Evolutionary conservation across 1,140 invertebrate genomes (phyloP), one percentile per base, ranked within the genome.

Genomic region (Pomacea maculata): DNA sequence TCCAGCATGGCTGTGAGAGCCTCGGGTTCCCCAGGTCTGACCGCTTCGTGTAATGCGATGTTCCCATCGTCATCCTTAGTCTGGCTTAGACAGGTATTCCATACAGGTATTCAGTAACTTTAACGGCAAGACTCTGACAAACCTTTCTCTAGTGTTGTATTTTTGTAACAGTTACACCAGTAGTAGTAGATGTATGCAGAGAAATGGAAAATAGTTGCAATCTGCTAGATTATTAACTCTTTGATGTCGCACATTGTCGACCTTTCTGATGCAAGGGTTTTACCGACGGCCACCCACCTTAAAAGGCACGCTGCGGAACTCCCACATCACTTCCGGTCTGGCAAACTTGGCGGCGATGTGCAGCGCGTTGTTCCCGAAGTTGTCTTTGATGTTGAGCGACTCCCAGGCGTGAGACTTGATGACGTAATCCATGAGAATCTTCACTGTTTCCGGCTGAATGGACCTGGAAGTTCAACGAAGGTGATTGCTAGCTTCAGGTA

Each of bases 281-380:
- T 6, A 45, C 34, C 34, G 8, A 61, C 57, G 57, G 1, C 9
- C 64, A 55, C 70, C 68, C 29, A 87, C 85, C 77, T 88, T 88
- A 73, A 89, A 85, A 54, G 83, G 79, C 3, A 90, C 84, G 76
- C 81, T 83, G 15, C 87, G 82, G 70, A 89, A 88, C 45, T 88
- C 85, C 86, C 86, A 87, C 34, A 90, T 79, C 5, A 90, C 87
- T 57, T 88, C 88, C 12, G 87, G 86, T n/a, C 79, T 82, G 54
- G 88, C 86, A 82, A 82, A 82, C 72, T 86, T 84, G 54, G 87
- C 87, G 14, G 89, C 88, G n/a, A 87, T 78, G 80, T 90, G 89
- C 8, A 90, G 77, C 11, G 86, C 83, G 79, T 86, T 90, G 76
- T 90, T 88, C 12, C 88, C 86, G 14, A 83, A 75, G 14, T 81